A percentile compares a stretch with the other conserved stretches of the same genome.
These are phyloP conservation scores for Halichoerus grypus DNA, from an alignment of 2,113 vertebrate genomes.

Conservation along the genomic window DNA sequence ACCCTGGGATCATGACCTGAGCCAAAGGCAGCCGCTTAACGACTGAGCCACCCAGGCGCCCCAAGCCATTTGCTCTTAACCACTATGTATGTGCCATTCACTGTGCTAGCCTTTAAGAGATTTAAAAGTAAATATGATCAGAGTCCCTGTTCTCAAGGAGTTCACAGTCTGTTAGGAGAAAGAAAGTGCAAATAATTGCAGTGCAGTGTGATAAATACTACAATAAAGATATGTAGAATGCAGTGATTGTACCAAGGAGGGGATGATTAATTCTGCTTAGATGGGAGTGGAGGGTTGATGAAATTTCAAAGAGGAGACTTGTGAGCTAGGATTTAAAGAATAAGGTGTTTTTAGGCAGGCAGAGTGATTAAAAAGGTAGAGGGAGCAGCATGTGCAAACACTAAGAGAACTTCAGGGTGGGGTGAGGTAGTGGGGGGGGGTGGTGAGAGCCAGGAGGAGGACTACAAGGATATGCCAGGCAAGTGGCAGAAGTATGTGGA, in stretches of 20 bases:
- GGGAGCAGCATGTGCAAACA: neutral
- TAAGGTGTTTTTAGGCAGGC: neutral
- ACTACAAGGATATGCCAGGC: neutral
- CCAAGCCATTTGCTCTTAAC: neutral
- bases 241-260: neutral
- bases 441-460: neutral
- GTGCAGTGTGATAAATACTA: neutral
- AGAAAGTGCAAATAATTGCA: neutral
- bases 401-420: neutral
- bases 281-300: neutral
- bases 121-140: slow-evolving; percentile 15
- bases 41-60: too few species aligned
- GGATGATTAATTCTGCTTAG: neutral
- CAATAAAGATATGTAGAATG: neutral
- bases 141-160: neutral
- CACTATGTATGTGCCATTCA: neutral
- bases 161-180: neutral
- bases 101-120: neutral
- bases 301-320: neutral
- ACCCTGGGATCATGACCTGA: too few species aligned
- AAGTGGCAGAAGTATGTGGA: neutral
- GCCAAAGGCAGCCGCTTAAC: too few species aligned
- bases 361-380: neutral
- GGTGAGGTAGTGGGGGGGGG: too few species aligned
- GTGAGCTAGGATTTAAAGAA: slow-evolving; percentile 25